Evolutionary conservation across 2,888 invertebrate species (phyloP), one percentile per base, ranked within the genome.

Genomic region (Agonum fuliginosum): DNA sequence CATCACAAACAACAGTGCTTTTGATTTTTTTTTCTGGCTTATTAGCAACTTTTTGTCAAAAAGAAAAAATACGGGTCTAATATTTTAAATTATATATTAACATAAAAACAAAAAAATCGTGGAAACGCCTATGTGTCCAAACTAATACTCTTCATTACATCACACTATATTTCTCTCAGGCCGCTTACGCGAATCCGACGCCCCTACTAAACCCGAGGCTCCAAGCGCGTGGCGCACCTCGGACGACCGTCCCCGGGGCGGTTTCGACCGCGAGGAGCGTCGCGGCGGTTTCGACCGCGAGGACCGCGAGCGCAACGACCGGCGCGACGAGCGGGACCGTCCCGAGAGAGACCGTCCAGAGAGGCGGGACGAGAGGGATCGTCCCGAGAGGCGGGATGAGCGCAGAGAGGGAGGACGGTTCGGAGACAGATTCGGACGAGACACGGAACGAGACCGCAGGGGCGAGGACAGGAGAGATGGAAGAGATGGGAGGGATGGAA

Each of bases 181-280:
- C 20, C 74, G 78, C 12, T 12, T 69, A 12, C 69, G 62, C 5
- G 78, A 75, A 30, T 4, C 58, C 3, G 20, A 74, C 43, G 12
- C 70, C 48, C 4, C 78, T 70, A 19, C 78, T 70, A 19, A 76
- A 76, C 6, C 51, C 70, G 70, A 76, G n/a, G n/a, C n/a, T n/a
- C n/a, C n/a, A n/a, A n/a, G n/a, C 46, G 37, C 78, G 0, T 58
- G 71, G 43, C 46, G 73, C 1, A 12, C 4, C 0, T 6, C 46
- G 10, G 80, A 77, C 27, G 81, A 80, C 74, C 78, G 80, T 37
- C 54, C 76, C 58, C n/a, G n/a, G n/a, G n/a, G n/a, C n/a, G n/a
- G 34, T 5, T 41, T 75, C 69, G 65, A 75, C 43, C 78, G 79
- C 54, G 46, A 73, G 6, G 62, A 79, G 17, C 78, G 51, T 30